phyloP scores from a whole-genome alignment of 1,140 invertebrate genomes.

The Drosophila persimilis region DNA sequence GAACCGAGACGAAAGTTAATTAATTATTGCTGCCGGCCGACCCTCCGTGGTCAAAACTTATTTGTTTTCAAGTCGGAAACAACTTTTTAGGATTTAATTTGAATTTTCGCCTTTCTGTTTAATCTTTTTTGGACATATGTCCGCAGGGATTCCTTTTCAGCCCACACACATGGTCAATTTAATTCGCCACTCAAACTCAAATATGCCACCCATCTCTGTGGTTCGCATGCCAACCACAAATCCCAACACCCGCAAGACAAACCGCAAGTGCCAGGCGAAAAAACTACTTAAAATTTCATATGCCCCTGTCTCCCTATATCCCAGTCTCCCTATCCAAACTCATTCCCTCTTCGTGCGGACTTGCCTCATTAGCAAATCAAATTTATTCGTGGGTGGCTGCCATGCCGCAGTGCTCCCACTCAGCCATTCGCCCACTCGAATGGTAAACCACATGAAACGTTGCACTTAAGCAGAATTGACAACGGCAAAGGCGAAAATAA shows the following conservation, averaged over 20 bases:
- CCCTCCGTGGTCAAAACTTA: conserved; percentile 15
- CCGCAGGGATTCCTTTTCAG: conserved; percentile 19
- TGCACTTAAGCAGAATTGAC: conserved; percentile 33
- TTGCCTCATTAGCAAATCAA: conserved; percentile 73
- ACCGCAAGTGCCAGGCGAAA: conserved; percentile 56
- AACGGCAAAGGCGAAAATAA: background rate
- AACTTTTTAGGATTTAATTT: conserved; percentile 32
- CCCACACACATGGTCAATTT: conserved; percentile 51
- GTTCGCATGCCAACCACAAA: conserved; percentile 55
- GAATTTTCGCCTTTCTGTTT: conserved; percentile 19
- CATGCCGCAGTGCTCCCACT: background rate
- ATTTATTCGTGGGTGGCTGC: conserved; percentile 50
- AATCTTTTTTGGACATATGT: conserved; percentile 45
- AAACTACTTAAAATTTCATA: conserved; percentile 77
- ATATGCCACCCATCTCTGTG: conserved; percentile 50
- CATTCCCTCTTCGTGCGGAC: conserved; percentile 5
- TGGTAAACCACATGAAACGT: conserved; percentile 65
- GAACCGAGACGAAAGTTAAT: conserved; percentile 31
- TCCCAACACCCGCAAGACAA: conserved; percentile 66
- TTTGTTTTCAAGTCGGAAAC: conserved; percentile 26
- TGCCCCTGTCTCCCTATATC: conserved; percentile 4
- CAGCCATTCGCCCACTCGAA: conserved; percentile 6
- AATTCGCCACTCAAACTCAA: conserved; percentile 46
- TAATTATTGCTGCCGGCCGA: conserved; percentile 20
- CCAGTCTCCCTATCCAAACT: background rate